Percentiles rank a stretch among this genome's conserved stretches.
Evolutionary conservation across 2,888 invertebrate genomes (phyloP).

Genomic region (Phorcus lineatus): DNA sequence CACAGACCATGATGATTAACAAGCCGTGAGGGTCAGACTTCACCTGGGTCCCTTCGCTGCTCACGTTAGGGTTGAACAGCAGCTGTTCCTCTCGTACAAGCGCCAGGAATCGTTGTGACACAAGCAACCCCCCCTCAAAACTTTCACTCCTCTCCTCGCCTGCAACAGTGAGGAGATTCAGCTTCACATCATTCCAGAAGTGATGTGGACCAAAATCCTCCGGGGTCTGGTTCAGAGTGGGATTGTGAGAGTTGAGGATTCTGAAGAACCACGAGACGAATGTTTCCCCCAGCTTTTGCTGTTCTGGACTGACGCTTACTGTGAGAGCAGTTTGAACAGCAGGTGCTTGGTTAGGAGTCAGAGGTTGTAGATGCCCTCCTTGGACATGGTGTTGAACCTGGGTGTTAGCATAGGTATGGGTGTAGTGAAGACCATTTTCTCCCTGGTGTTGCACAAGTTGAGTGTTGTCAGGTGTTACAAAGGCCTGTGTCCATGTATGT

Average conservation of each 20-base stretch:
- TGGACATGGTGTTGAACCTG: background rate
- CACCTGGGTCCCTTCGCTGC: constrained; percentile 79
- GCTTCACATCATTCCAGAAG: constrained; percentile 64
- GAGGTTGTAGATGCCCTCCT: background rate
- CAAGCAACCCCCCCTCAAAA: constrained; percentile 48
- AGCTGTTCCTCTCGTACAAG: constrained; percentile 60
- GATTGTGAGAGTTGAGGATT: constrained; percentile 64
- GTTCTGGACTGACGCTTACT: background rate
- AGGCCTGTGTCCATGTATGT: background rate
- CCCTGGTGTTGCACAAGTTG: background rate
- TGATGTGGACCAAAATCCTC: constrained; percentile 70
- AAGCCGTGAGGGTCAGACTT: constrained; percentile 81
- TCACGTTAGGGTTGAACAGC: constrained; percentile 80
- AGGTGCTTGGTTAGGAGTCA: background rate
- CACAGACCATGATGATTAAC: constrained; percentile 80
- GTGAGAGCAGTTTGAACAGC: background rate
- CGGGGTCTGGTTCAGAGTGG: constrained; percentile 32
- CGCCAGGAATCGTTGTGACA: constrained; percentile 52
- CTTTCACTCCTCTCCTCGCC: constrained; percentile 38
- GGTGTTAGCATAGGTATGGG: background rate
- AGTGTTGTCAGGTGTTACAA: background rate
- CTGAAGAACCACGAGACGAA: constrained; percentile 70
- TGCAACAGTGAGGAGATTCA: constrained; percentile 47
- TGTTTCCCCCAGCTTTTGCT: constrained; percentile 56
- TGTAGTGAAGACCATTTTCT: background rate